These are phyloP conservation scores for Crax fasciolata DNA, from an alignment of 2,797 vertebrate species.

Conservation along the genomic window DNA sequence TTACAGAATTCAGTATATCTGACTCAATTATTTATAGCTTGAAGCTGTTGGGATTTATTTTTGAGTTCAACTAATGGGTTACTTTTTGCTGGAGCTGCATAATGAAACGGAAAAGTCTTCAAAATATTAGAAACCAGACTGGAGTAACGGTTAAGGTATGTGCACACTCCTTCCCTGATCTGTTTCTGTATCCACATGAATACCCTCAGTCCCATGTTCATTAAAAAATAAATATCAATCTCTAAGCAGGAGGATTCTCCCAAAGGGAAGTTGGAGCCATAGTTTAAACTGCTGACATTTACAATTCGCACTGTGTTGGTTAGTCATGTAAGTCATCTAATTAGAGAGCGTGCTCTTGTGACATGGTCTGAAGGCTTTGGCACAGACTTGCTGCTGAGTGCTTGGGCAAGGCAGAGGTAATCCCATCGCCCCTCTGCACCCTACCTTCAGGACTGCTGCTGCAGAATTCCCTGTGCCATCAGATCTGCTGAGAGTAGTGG, in stretches of 20 bases:
- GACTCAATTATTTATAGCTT: conserved; percentile 44
- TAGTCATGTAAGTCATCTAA: background rate
- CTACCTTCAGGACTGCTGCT: background rate
- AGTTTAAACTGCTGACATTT: background rate
- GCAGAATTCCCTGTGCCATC: fast-evolving
- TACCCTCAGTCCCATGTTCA: background rate
- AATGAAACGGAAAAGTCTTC: background rate
- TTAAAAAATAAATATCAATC: background rate
- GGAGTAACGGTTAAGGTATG: background rate
- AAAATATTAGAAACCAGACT: background rate
- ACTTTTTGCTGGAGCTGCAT: conserved; percentile 20
- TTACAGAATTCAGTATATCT: background rate
- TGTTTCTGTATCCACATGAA: background rate
- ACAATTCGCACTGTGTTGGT: background rate
- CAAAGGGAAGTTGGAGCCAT: background rate
- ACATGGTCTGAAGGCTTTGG: background rate
- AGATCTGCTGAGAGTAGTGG: fast-evolving
- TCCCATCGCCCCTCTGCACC: background rate
- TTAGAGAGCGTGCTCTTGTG: background rate
- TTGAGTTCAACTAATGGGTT: conserved; percentile 29
- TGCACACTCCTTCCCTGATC: background rate
- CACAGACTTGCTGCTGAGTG: background rate
- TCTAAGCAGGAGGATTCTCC: conserved; percentile 9
- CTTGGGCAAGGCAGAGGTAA: background rate
- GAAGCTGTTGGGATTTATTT: conserved; percentile 44